Base-by-base conservation (phyloP, 2,888 invertebrate genomes). In the Protonemura montana region DNA sequence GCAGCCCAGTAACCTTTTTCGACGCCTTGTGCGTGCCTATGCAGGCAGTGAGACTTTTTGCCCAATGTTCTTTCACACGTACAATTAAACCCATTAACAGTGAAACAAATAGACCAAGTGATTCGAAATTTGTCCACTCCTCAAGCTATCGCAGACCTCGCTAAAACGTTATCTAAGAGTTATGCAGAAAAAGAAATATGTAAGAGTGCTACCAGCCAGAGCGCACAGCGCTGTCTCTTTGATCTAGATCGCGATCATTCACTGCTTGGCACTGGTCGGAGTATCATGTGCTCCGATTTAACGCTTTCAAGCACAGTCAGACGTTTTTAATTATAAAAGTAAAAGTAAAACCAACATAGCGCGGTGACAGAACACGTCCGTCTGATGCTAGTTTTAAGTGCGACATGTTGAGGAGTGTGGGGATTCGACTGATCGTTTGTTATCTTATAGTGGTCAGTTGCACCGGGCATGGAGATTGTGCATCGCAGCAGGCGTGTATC, bases 381-480 rank as follows among this genome's bases (percentile, higher is more conserved):
- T 27, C 78, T 27, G 78, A 78, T 26, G 26, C 78, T 26, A 27
- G 78, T 26, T 28, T 78, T 78, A 78, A 7, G 78, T 78, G 35
- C 26, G 26, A 59, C 76, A 28, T 85, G 85, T 26, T 59, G 35
- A 42, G 76, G 59, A 78, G 27, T 77, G 76, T 28, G 41, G 76
- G 42, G 42, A 76, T 30, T 29, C 26, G 81, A 2, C 85, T 80
- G 77, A 30, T 41, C 82, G 6, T 82, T 87, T 84, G 81, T 83
- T 83, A 77, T 59, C 86, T 90, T 89, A 86, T 91, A 96, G 97
- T 96, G 92, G 93, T 96, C 90, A 95, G 95, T 90, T 98, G 98
- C 92, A 93, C 94, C 87, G 94, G 95, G 85, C 96, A 97, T 91
- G 94, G 94, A 89, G 96, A 97, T 89, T 98, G 98, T 90, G 94